These are phyloP conservation scores for Hippocampus kuda DNA, from an alignment of 2,797 vertebrate genomes.

Conservation along the genomic window DNA sequence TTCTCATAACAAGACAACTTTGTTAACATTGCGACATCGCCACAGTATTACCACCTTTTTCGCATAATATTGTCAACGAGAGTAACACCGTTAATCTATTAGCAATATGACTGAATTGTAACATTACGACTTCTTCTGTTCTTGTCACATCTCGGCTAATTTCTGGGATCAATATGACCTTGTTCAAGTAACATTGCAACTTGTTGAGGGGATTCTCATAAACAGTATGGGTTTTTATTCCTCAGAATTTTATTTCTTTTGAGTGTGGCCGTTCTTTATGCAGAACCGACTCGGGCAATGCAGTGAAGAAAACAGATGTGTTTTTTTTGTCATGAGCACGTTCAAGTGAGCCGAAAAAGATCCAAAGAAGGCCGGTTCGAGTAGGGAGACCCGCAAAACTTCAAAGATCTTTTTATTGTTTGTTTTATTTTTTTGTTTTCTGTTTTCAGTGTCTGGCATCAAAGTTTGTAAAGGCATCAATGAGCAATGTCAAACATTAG, in stretches of 20 bases:
- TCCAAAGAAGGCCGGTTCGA: constrained; percentile 3
- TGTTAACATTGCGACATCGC: too few relatives aligned
- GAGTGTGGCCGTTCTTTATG: not conserved
- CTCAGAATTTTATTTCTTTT: not conserved
- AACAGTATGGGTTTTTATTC: not conserved
- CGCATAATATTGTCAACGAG: too few relatives aligned
- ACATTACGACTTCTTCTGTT: not conserved
- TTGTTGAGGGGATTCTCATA: too few relatives aligned
- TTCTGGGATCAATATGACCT: not conserved
- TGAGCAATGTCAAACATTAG: constrained; percentile 41
- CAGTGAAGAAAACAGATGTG: not conserved
- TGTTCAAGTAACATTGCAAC: not conserved
- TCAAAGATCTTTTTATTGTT: not conserved
- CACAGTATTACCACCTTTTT: too few relatives aligned
- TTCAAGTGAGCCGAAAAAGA: constrained; percentile 4
- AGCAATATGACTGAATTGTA: not conserved
- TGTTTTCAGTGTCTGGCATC: constrained; percentile 28
- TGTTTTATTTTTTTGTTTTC: not conserved
- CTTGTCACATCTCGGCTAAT: not conserved
- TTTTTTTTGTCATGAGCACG: constrained; percentile 1
- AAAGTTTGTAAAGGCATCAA: constrained; percentile 49
- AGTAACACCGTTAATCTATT: not conserved
- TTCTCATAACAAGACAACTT: too few relatives aligned
- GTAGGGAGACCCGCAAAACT: not conserved
- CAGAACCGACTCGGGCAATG: not conserved